These are phyloP conservation scores for Cricetomys ansorgei DNA, from an alignment of 2,113 vertebrate species.

Conservation along the genomic window DNA sequence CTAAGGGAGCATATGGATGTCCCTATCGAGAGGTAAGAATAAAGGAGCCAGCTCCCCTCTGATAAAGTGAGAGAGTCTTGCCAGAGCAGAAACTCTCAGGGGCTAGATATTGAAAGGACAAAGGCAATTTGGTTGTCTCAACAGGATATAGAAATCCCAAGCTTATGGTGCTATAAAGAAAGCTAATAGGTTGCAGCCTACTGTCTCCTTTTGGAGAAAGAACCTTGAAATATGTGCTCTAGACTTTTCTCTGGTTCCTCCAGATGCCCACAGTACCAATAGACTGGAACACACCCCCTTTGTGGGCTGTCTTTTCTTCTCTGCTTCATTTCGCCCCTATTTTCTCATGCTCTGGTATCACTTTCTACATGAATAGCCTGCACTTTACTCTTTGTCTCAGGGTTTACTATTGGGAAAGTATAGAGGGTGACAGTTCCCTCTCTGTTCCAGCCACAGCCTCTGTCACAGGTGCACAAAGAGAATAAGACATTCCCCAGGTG, in stretches of 20 bases:
- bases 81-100: not conserved
- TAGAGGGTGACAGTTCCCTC: not conserved
- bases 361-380: not conserved
- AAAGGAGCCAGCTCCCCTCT: not conserved
- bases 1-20: not conserved
- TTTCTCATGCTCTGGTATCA: not conserved
- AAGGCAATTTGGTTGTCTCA: not conserved
- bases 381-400: not conserved
- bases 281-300: not conserved
- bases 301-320: not conserved
- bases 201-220: not conserved
- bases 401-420: not conserved
- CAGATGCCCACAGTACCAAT: not conserved
- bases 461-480: not conserved
- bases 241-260: not conserved
- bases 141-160: not conserved
- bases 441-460: not conserved
- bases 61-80: not conserved
- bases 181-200: not conserved
- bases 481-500: not conserved
- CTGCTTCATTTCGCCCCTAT: not conserved
- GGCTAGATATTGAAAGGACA: not conserved
- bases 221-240: not conserved
- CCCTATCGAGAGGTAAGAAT: not conserved
- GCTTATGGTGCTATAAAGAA: not conserved